These are phyloP conservation scores for Montifringilla adamsi DNA, from an alignment of 2,113 vertebrate species.

Conservation along the genomic window DNA sequence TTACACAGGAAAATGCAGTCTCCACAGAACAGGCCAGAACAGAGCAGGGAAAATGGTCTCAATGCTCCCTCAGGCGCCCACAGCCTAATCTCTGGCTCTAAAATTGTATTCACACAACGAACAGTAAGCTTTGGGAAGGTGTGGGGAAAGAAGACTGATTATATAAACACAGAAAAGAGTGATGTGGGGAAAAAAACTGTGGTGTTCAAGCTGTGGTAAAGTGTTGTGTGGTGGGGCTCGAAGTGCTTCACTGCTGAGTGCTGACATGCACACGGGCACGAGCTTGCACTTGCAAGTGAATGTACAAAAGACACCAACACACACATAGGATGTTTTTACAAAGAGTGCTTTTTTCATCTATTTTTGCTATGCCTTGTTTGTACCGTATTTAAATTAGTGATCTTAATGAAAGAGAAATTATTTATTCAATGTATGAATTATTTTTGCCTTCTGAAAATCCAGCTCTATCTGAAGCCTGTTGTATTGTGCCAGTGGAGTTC, in stretches of 20 bases:
- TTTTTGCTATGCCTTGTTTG: slow-evolving; percentile 43
- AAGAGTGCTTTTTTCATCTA: neutral
- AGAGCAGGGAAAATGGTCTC: neutral
- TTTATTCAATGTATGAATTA: slow-evolving; percentile 16
- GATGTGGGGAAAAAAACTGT: neutral
- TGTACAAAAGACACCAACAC: neutral
- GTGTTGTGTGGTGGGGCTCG: neutral
- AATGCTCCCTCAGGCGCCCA: rapidly evolving
- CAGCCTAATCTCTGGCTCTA: neutral
- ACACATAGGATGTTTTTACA: neutral
- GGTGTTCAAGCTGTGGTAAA: neutral
- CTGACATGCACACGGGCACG: neutral
- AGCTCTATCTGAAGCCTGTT: neutral
- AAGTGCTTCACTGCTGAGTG: neutral
- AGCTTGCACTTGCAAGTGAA: neutral
- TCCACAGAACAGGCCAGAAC: neutral
- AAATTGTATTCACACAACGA: rapidly evolving
- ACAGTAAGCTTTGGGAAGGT: neutral
- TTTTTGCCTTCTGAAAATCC: neutral
- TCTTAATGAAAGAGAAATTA: neutral
- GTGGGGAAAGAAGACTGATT: neutral
- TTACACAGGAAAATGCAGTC: neutral
- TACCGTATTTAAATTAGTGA: slow-evolving; percentile 33
- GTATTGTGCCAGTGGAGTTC: neutral
- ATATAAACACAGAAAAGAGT: neutral